A percentile compares a stretch with the other conserved stretches of the same genome.
Conservation (phyloP, 2,888 invertebrate species). For the Mycalesis mineus region DNA sequence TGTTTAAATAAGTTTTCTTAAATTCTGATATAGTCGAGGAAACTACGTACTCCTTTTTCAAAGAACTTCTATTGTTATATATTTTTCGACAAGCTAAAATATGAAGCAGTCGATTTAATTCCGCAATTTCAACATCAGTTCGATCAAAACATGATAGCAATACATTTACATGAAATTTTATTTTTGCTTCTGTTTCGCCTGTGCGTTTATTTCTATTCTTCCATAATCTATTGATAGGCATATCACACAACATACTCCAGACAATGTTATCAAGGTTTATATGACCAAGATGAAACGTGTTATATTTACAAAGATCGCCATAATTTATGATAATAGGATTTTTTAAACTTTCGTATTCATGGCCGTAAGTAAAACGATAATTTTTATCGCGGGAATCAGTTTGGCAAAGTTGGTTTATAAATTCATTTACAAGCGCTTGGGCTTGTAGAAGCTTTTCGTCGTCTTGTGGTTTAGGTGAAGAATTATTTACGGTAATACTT, state of each 20-base stretch:
- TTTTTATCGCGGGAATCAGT: constrained; percentile 47
- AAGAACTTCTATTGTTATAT: constrained; percentile 62
- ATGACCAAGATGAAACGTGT: constrained; percentile 60
- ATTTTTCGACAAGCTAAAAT: constrained; percentile 63
- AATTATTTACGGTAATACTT: constrained; percentile 35
- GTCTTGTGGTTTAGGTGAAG: constrained; percentile 27
- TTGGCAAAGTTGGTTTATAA: constrained; percentile 53
- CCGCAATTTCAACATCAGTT: constrained; percentile 57
- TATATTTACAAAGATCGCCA: constrained; percentile 55
- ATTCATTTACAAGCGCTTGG: constrained; percentile 48
- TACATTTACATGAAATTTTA: constrained; percentile 63
- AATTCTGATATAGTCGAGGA: constrained; percentile 52
- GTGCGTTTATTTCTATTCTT: constrained; percentile 36
- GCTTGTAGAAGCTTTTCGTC: constrained; percentile 45
- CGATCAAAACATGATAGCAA: constrained; percentile 63
- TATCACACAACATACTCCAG: constrained; percentile 45
- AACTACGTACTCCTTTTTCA: constrained; percentile 48
- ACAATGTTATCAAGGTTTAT: constrained; percentile 57
- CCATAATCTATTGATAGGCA: constrained; percentile 63
- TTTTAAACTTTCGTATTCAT: constrained; percentile 57
- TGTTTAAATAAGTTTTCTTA: constrained; percentile 62
- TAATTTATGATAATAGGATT: constrained; percentile 58
- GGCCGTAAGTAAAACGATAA: constrained; percentile 59
- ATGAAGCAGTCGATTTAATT: constrained; percentile 57
- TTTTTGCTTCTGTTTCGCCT: constrained; percentile 54